Base-by-base conservation (phyloP, 37 sponge, comb jelly and placozoan species). In the Crambe crambe region DNA sequence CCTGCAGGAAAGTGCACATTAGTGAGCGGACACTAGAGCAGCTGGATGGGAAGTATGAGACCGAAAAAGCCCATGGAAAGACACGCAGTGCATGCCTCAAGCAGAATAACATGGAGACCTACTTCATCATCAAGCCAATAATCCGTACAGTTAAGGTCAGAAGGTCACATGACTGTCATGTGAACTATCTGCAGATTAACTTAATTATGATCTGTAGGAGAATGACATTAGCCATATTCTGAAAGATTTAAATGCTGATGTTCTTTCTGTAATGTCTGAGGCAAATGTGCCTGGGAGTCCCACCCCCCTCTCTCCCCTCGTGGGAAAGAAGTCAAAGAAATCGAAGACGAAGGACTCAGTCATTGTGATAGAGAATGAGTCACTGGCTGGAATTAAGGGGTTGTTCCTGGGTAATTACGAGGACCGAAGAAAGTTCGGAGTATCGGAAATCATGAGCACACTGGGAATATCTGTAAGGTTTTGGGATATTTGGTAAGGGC, bases 1-100 rank as follows among this genome's bases (percentile, higher is more conserved):
- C 58, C 15, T 74, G 3, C 22, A 74, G 75, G 10, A 58, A 57
- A 31, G 87, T 91, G 35, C 92, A 91, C 64, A 86, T 91, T 56
- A 83, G 85, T 32, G 54, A 82, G n/a, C 72, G 83, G 22, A 91
- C 92, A 12, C 38, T 73, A 18, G 72, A 73, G 39, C 74, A 75
- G 34, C 75, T 91, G 37, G 42, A 68, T n/a, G 73, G 65, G 20
- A 76, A 78, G 22, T 67, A 71, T 39, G 35, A 57, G 26, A 37
- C 39, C n/a, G 81, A 74, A 57, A 70, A 75, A 34, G 90, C 80
- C 4, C 41, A 79, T 68, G 81, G 81, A 8, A 79, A 42, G 44
- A 44, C 72, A 12, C 35, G 89, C 35, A 79, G 77, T 67, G 75
- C 31, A 37, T 51, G 76, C 74, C n/a, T 84, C 3, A 77, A 79